Evolutionary conservation across 2,888 invertebrate genomes (phyloP).

Genomic region (Macrosiphum euphorbiae): DNA sequence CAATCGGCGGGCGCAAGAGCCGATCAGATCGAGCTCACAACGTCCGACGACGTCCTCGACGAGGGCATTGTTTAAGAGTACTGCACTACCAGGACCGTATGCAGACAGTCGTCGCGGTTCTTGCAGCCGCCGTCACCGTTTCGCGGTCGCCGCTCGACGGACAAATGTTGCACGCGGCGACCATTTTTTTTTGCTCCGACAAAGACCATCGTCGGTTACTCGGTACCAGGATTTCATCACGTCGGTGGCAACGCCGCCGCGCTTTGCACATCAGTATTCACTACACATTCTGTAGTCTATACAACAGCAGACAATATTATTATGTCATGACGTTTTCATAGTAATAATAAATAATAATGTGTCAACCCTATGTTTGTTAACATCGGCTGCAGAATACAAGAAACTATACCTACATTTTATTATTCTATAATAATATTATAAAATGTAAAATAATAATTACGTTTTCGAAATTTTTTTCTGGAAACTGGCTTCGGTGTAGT

Average conservation of each 20-base stretch:
- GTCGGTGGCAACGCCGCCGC: background rate
- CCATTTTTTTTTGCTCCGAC: constrained; percentile 9
- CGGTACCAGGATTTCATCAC: background rate
- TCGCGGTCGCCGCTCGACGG: background rate
- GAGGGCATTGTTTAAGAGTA: constrained; percentile 28
- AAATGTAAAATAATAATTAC: background rate
- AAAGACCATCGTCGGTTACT: constrained; percentile 1
- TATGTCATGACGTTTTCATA: background rate
- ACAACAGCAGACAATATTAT: no score
- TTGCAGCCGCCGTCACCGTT: background rate
- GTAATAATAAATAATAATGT: background rate
- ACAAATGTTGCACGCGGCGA: background rate
- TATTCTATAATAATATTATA: background rate
- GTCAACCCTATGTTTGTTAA: background rate
- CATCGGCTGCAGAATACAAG: background rate
- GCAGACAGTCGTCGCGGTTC: background rate
- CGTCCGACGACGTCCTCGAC: background rate
- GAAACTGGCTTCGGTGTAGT: background rate
- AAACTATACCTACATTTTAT: background rate
- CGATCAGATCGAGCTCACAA: background rate
- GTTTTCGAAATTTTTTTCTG: background rate
- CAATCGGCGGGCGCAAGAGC: no score
- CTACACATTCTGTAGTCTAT: no score
- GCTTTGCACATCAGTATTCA: background rate
- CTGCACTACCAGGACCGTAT: constrained; percentile 5